Evolutionary conservation across 2,113 vertebrate species (phyloP).

Genomic region (Sander lucioperca): DNA sequence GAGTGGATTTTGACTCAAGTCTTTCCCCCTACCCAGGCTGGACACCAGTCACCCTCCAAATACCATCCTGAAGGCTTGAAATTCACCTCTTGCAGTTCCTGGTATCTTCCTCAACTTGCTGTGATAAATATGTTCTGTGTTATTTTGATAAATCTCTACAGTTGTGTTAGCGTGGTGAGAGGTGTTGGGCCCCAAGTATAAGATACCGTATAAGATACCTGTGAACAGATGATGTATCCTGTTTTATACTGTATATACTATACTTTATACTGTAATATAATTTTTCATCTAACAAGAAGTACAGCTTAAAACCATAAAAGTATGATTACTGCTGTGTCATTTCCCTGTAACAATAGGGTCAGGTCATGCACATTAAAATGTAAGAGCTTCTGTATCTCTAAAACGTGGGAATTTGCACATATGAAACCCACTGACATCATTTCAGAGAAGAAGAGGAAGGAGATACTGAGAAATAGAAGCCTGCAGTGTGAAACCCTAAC

Average conservation of each 20-base stretch:
- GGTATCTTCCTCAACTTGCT: not conserved
- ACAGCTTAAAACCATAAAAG: not conserved
- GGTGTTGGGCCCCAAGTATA: not conserved
- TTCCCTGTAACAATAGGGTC: not conserved
- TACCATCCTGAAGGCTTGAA: not conserved
- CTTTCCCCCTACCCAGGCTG: not conserved
- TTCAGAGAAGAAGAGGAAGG: conserved; percentile 1
- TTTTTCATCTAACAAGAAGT: not conserved
- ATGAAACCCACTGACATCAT: not conserved
- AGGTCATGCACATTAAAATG: not conserved
- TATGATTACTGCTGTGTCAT: not conserved
- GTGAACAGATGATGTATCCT: not conserved
- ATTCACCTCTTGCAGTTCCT: not conserved
- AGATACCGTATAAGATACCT: not conserved
- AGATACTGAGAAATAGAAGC: not conserved
- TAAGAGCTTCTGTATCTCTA: not conserved
- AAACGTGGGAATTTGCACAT: not conserved
- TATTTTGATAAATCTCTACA: not conserved
- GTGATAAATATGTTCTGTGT: not conserved
- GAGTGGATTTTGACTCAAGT: conserved; percentile 1
- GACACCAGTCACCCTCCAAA: not conserved
- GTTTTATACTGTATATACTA: not conserved
- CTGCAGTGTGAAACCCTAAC: not conserved
- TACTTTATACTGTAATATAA: too few relatives aligned
- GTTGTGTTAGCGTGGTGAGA: not conserved